These are phyloP conservation scores for Asteroscopus sphinx DNA, from an alignment of 2,888 invertebrate species.

Conservation along the genomic window DNA sequence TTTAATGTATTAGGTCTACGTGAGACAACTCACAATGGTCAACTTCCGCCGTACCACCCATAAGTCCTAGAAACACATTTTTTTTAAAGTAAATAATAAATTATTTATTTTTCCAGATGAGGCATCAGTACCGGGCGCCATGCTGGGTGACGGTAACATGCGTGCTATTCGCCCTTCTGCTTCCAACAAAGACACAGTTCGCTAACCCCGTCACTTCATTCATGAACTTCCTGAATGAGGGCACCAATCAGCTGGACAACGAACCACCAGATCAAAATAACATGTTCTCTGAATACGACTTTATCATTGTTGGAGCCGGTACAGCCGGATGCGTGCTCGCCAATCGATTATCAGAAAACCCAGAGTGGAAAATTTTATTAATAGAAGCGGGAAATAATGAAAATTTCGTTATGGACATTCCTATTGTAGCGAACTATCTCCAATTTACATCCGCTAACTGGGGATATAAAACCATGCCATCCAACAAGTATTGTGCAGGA, in stretches of 20 bases:
- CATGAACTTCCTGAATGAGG: slow-evolving; percentile 88
- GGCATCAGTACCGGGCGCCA: slow-evolving; percentile 66
- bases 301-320: slow-evolving; percentile 94
- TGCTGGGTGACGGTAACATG: slow-evolving; percentile 68
- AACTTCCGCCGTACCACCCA: background rate
- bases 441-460: slow-evolving; percentile 94
- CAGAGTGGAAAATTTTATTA: slow-evolving; percentile 92
- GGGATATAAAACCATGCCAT: slow-evolving; percentile 95
- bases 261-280: slow-evolving; percentile 89
- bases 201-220: slow-evolving; percentile 84
- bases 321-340: slow-evolving; percentile 95
- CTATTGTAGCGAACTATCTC: slow-evolving; percentile 92
- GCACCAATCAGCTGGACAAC: slow-evolving; percentile 82
- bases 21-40: background rate
- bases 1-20: background rate
- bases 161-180: slow-evolving; percentile 67
- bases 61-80: background rate
- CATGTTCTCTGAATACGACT: slow-evolving; percentile 92
- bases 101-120: slow-evolving; percentile 80
- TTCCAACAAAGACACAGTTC: slow-evolving; percentile 71
- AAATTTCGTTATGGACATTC: slow-evolving; percentile 93
- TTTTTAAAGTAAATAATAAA: background rate
- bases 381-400: slow-evolving; percentile 94
- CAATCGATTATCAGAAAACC: slow-evolving; percentile 92
- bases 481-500: slow-evolving; percentile 92